phyloP scores from a whole-genome alignment of 2,797 vertebrate genomes.

The Syncerus caffer region DNA sequence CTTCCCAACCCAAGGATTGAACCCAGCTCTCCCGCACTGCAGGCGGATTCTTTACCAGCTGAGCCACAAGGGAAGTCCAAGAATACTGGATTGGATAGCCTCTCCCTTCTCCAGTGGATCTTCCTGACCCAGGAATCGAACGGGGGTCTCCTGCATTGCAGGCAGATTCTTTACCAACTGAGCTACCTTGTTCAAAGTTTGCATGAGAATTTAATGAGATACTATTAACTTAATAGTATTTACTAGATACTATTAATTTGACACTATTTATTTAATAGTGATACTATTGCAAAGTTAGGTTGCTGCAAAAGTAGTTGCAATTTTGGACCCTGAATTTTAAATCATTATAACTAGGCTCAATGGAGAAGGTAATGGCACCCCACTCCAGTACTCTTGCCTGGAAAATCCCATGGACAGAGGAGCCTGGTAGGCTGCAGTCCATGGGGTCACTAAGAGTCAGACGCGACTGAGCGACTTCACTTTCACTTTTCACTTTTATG shows the following conservation, averaged over 20 bases:
- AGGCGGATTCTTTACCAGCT: not conserved
- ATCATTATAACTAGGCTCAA: not conserved
- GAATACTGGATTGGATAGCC: not conserved
- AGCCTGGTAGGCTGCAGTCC: too few relatives aligned
- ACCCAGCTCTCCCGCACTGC: fast-evolving
- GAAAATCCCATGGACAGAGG: too few relatives aligned
- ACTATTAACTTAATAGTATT: not conserved
- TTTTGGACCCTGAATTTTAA: not conserved
- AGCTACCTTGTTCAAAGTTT: not conserved
- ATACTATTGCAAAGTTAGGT: not conserved
- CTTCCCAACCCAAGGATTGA: not conserved
- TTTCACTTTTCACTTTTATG: too few relatives aligned
- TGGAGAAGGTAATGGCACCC: too few relatives aligned
- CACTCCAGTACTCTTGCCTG: too few relatives aligned
- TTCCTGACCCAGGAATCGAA: not conserved
- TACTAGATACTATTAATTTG: not conserved
- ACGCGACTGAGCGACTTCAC: too few relatives aligned
- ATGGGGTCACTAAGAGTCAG: too few relatives aligned
- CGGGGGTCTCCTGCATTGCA: not conserved
- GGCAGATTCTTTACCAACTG: not conserved
- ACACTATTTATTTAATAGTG: not conserved
- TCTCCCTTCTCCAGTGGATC: not conserved
- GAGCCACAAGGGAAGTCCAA: not conserved
- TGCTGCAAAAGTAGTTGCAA: not conserved
- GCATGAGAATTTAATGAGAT: not conserved